Conservation (phyloP, 64 coral and sea anemone species). For the Stichodactyla mertensii region DNA sequence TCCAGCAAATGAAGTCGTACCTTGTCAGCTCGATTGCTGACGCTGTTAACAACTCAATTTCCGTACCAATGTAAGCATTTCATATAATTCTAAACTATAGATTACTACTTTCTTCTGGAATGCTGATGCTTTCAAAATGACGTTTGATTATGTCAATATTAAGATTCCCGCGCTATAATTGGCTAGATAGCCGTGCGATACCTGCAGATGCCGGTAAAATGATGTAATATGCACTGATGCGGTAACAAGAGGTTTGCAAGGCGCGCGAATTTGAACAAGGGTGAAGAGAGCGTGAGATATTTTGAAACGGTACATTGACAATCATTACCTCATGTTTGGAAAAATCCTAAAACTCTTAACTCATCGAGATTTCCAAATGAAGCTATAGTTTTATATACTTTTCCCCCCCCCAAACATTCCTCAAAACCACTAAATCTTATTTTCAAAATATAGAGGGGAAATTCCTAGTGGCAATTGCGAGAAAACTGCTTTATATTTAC, state of each 20-base stretch:
- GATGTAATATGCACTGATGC: conserved; percentile 43
- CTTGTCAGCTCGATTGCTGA: not conserved
- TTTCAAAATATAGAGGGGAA: no score
- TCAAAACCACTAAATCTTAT: no score
- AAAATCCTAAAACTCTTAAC: not conserved
- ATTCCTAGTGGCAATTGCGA: no score
- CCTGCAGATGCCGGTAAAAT: conserved; percentile 45
- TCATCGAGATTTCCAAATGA: not conserved
- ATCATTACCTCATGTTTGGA: conserved; percentile 8
- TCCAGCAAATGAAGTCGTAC: not conserved
- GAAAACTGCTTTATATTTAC: no score
- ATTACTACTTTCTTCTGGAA: conserved; percentile 41
- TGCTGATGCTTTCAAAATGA: conserved; percentile 35
- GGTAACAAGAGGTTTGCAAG: not conserved
- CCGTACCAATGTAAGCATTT: not conserved
- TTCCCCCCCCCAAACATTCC: no score
- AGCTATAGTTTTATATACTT: not conserved
- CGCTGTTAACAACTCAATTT: not conserved
- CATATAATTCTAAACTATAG: not conserved
- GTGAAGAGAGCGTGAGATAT: not conserved
- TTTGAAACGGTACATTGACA: not conserved
- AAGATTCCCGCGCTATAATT: conserved; percentile 19
- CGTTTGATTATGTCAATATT: conserved; percentile 40
- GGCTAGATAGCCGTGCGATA: conserved; percentile 13
- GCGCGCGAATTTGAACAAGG: conserved; percentile 1